Base-by-base conservation (phyloP, 92 coral and sea anemone genomes). In the Chrysogorgia sp. region DNA sequence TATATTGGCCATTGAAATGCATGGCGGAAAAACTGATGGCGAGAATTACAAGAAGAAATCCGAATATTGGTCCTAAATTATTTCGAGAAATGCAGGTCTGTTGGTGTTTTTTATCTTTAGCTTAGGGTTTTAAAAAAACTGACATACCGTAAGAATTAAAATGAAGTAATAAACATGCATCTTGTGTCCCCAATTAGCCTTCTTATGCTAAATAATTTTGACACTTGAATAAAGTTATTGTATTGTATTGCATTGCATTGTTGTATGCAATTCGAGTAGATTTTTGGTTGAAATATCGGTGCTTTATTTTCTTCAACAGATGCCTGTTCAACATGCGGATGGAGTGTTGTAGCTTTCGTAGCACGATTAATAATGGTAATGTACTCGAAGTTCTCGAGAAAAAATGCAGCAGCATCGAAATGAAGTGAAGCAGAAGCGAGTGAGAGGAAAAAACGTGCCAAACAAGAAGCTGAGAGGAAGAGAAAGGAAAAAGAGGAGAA, bases 401-500 rank as follows among this genome's bases (percentile, higher is more conserved):
- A n/a, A n/a, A n/a, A n/a, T n/a, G n/a, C n/a, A n/a, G n/a, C n/a
- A n/a, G n/a, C n/a, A n/a, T n/a, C n/a, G 67, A 85, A 84, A 64
- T 21, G 98, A 93, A 1, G 74, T 19, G 37, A 86, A 86, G 64
- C 88, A 30, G 98, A 91, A 40, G 93, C 92, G 7, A 86, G 91
- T 37, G 98, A 93, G 35, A 80, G 98, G 19, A 71, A 88, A 50
- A 82, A 88, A 80, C 69, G 83, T 30, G 90, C 98, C 37, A 83
- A 91, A 56, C 85, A 91, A 32, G 92, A 96, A 40, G 98, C 97
- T 5, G 98, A 93, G 52, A 91, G 90, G 49, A 91, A 84, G 80
- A 91, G 86, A 84, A 91, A 92, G 72, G 98, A 93, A 60, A 93
- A 87, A 83, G 98, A 93, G 63, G 98, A n/a, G n/a, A n/a, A n/a